Evolutionary conservation across 1,140 invertebrate species (phyloP).

Genomic region (Gryllus bimaculatus): DNA sequence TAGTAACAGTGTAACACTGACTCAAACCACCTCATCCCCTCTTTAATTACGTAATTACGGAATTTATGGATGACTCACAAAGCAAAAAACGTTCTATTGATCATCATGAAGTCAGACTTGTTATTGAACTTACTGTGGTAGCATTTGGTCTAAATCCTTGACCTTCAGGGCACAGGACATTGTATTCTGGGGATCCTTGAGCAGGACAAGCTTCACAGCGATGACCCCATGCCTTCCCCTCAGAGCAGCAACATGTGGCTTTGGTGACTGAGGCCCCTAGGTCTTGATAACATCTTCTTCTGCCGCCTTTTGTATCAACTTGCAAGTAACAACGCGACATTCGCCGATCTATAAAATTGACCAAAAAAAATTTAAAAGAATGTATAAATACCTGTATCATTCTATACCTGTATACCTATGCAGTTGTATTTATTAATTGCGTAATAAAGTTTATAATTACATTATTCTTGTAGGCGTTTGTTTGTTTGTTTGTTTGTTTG

Average conservation of each 20-base stretch:
- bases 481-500: too few relatives aligned
- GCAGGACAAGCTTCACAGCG: slow-evolving; percentile 71
- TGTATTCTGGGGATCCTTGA: slow-evolving; percentile 58
- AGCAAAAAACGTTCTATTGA: too few relatives aligned
- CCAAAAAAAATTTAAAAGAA: slow-evolving; percentile 15
- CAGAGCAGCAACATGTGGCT: slow-evolving; percentile 77
- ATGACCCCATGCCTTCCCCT: slow-evolving; percentile 76
- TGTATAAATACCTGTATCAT: too few relatives aligned
- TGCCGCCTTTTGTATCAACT: slow-evolving; percentile 37
- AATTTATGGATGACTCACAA: too few relatives aligned
- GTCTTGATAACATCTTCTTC: slow-evolving; percentile 41
- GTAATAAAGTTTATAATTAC: too few relatives aligned
- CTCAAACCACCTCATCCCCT: too few relatives aligned
- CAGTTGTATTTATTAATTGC: too few relatives aligned
- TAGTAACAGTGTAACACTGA: too few relatives aligned
- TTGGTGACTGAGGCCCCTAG: slow-evolving; percentile 56
- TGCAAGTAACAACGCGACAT: slow-evolving; percentile 67
- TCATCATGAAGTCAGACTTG: too few relatives aligned
- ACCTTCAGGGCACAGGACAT: slow-evolving; percentile 71
- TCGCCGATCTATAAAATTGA: slow-evolving; percentile 53
- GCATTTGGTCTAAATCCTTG: slow-evolving; percentile 73
- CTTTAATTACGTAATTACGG: too few relatives aligned
- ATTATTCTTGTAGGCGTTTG: too few relatives aligned
- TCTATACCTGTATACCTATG: too few relatives aligned
- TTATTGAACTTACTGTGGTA: slow-evolving; percentile 50